Base-by-base conservation (phyloP, 2,888 invertebrate genomes). In the Norana najaformis region DNA sequence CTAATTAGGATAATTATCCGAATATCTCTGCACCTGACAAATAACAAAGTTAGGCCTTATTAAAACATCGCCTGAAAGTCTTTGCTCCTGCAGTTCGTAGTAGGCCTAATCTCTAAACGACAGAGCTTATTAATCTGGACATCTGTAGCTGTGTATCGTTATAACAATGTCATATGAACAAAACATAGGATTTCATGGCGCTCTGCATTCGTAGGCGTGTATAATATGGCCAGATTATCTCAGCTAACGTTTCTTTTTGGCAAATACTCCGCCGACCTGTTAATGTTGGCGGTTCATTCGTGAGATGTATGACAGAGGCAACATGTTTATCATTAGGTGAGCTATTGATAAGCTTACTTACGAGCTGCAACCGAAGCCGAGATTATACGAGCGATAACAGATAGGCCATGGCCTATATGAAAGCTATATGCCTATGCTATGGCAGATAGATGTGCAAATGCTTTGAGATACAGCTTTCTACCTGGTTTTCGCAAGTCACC, bases 381-480 rank as follows among this genome's bases (percentile, higher is more conserved):
- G 69, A n/a, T 69, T n/a, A 69, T 30, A n/a, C 69, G 69, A 69
- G n/a, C 69, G 69, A 69, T 69, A 69, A 69, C 69, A 69, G 69
- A 69, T 69, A 69, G 69, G n/a, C 69, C 69, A 69, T n/a, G n/a
- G 30, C 11, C 69, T 13, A n/a, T 16, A 69, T 69, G 30, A n/a
- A 69, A 69, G 69, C 30, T n/a, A 69, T 8, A 69, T n/a, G 69
- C n/a, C 69, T n/a, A n/a, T 69, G 13, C 69, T 53, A 30, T 13
- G 18, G 13, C 14, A 11, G 8, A 41, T 14, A 18, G 41, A 41
- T 18, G 16, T 41, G 18, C n/a, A 41, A 41, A 14, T 41, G 18
- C n/a, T n/a, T 13, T 8, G 69, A 69, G 69, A 69, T 69, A 2
- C 6, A n/a, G n/a, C 69, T n/a, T n/a, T 69, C 69, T 69, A 8